Base-by-base conservation (phyloP, 2,888 invertebrate species). In the Rhagonycha lutea region DNA sequence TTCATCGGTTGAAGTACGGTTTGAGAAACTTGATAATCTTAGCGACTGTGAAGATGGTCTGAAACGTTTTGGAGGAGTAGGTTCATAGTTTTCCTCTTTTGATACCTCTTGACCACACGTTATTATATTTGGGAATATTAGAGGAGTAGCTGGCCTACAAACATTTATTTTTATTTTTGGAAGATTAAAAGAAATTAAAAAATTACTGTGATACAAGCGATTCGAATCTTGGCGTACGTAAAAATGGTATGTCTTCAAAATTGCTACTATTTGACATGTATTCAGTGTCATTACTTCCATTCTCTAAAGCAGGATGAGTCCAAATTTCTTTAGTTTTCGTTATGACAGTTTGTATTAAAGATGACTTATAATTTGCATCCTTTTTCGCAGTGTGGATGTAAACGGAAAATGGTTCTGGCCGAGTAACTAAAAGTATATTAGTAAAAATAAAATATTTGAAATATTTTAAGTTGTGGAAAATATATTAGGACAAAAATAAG, bases 341-440 rank as follows among this genome's bases (percentile, higher is more conserved):
- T 79, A 91, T 83, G 9, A 89, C 87, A 2, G 89, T 87, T 71
- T 87, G 84, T 71, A 90, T 87, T 63, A 90, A 81, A 47, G 86
- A 85, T 0, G 90, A 89, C 80, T 89, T 88, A 69, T 89, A 90
- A 68, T 83, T 81, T 3, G 84, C 80, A 85, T 86, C 80, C 84
- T 88, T 84, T 12, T 83, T 79, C 14, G 82, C 74, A 74, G 85
- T 83, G 71, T 91, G 89, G 0, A 92, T 89, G 77, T 86, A 90
- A 11, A 92, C 90, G 0, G 92, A 92, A 88, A 92, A 88, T 0
- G 92, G 92, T 73, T 90, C 90, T 0, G 91, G 90, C 47, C 87
- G 88, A 0, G 86, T 67, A 32, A 90, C 92, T 91, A 87, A 76
- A 89, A 89, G 73, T 24, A 68, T 60, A 26, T 65, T 14, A 18